A percentile compares a stretch with the other conserved stretches of the same genome.
phyloP scores from a whole-genome alignment of 2,797 vertebrate species.

The Liasis olivaceus region DNA sequence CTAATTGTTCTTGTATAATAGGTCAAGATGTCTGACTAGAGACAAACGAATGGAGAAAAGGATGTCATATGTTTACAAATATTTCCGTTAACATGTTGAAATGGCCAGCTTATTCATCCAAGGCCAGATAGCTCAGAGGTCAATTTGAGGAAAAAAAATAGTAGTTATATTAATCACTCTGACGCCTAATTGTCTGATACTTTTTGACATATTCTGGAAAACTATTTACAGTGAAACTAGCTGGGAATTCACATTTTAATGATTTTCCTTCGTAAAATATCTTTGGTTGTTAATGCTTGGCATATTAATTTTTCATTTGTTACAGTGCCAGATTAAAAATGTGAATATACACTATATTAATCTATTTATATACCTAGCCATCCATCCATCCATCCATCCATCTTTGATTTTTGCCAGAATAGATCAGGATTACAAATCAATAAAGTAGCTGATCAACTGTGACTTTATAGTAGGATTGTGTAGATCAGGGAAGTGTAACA shows the following conservation, averaged over 20 bases:
- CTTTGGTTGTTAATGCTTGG: slow-evolving; percentile 47
- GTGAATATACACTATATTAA: not conserved
- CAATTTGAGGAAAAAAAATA: slow-evolving; percentile 59
- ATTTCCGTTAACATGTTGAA: slow-evolving; percentile 58
- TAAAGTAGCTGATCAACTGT: not conserved
- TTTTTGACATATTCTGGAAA: slow-evolving; percentile 61
- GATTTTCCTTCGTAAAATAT: slow-evolving; percentile 40
- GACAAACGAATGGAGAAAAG: slow-evolving; percentile 63
- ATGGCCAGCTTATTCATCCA: slow-evolving; percentile 34
- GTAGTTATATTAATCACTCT: slow-evolving; percentile 67
- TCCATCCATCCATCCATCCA: not conserved
- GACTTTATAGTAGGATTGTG: not conserved
- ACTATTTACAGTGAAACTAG: slow-evolving; percentile 54
- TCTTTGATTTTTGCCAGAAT: not conserved
- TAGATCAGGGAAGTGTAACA: not conserved
- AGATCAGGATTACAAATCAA: not conserved
- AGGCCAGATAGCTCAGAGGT: slow-evolving; percentile 54
- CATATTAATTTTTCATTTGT: slow-evolving; percentile 23
- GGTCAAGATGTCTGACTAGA: slow-evolving; percentile 59
- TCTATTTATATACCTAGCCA: not conserved
- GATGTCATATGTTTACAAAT: slow-evolving; percentile 72
- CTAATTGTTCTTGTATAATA: slow-evolving; percentile 47
- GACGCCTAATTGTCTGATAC: slow-evolving; percentile 70
- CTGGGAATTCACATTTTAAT: slow-evolving; percentile 45
- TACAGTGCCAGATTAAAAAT: slow-evolving; percentile 46